These are phyloP conservation scores for Aphelocoma coerulescens DNA, from an alignment of 2,113 vertebrate species.

Conservation along the genomic window DNA sequence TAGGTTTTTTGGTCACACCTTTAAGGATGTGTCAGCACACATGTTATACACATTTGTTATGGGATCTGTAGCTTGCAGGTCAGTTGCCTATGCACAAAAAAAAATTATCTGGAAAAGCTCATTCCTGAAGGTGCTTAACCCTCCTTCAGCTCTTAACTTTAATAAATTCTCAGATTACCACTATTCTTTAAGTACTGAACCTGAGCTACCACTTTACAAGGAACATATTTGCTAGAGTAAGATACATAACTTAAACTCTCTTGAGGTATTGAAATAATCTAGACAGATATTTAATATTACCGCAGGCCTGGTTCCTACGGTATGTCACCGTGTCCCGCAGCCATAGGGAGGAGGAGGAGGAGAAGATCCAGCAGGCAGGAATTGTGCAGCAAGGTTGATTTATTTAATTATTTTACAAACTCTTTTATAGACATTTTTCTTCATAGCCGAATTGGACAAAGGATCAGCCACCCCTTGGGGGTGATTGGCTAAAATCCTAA, in stretches of 20 bases:
- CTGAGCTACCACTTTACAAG: not conserved
- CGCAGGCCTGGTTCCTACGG: too few species aligned
- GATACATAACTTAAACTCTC: not conserved
- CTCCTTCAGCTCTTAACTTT: not conserved
- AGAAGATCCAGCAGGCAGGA: too few species aligned
- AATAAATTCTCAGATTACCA: not conserved
- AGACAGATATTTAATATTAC: not conserved
- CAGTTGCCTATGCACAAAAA: not conserved
- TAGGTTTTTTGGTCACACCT: rapidly evolving
- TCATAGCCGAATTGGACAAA: too few species aligned
- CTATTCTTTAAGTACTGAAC: not conserved
- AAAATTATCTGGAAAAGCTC: not conserved
- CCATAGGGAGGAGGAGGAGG: too few species aligned
- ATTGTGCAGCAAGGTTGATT: too few species aligned
- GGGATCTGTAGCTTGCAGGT: not conserved
- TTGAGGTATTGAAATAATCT: not conserved
- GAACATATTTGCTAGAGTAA: not conserved
- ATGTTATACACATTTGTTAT: not conserved
- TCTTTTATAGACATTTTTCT: too few species aligned
- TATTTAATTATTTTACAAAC: too few species aligned
- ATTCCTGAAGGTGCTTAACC: not conserved
- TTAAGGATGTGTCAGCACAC: not conserved
- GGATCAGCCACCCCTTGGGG: too few species aligned
- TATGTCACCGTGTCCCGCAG: too few species aligned
- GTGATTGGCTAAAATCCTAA: too few species aligned